phyloP scores from a whole-genome alignment of 2,888 invertebrate genomes.

The Pedicia rivosa region DNA sequence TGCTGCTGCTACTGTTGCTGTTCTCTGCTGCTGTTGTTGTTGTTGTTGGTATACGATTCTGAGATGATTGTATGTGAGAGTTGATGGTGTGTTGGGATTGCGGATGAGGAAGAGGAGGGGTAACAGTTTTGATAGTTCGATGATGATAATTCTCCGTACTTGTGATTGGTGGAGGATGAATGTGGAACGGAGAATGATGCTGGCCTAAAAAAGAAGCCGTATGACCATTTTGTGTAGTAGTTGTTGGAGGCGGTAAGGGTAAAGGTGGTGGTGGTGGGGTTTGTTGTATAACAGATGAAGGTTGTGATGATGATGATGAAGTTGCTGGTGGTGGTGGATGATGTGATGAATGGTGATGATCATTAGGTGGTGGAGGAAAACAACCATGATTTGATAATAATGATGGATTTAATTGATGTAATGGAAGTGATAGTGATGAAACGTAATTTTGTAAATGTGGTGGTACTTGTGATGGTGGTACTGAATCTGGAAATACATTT shows the following conservation, averaged over 20 bases:
- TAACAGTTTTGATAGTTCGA: conserved; percentile 21
- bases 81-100: too few relatives aligned
- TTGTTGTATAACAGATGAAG: conserved; percentile 5
- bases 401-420: not conserved
- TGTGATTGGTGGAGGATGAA: conserved; percentile 13
- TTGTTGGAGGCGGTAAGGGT: too few relatives aligned
- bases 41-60: conserved; percentile 17
- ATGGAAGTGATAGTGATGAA: not conserved
- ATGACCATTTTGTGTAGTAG: conserved; percentile 2
- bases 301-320: conserved; percentile 11
- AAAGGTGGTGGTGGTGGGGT: conserved; percentile 24
- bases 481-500: conserved; percentile 6
- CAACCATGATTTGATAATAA: not conserved
- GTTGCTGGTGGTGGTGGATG: conserved; percentile 20
- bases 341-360: conserved; percentile 16
- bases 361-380: conserved; percentile 14
- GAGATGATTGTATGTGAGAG: too few relatives aligned
- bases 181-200: conserved; percentile 16
- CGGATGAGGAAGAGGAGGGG: conserved; percentile 5
- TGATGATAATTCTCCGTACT: conserved; percentile 12
- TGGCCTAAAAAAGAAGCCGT: conserved; percentile 13
- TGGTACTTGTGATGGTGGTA: conserved; percentile 19
- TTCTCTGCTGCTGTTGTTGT: conserved; percentile 20
- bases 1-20: conserved; percentile 17
- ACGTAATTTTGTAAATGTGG: conserved; percentile 4